Evolutionary conservation across 2,888 invertebrate species (phyloP).

Genomic region (Lacanobia wlatinum): DNA sequence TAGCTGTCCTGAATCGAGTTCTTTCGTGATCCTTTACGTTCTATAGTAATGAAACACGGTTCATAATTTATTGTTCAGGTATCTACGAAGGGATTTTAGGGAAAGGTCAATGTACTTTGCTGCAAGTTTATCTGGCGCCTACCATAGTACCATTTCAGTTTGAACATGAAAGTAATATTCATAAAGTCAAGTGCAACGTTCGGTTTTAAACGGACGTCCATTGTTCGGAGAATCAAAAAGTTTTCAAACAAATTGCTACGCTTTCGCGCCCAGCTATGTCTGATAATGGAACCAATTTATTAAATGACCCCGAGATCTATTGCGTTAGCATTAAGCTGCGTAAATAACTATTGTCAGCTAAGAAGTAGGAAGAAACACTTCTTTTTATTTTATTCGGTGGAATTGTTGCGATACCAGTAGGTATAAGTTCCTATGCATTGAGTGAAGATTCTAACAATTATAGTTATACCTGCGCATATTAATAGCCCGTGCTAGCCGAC

Average conservation of each 20-base stretch:
- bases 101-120: no score
- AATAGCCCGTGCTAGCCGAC: no score
- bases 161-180: conserved; percentile 5
- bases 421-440: not conserved
- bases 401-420: not conserved
- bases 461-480: no score
- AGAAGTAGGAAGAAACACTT: not conserved
- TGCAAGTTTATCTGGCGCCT: no score
- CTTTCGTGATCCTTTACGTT: no score
- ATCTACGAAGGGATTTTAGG: no score
- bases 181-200: conserved; percentile 23
- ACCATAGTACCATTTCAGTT: conserved; percentile 5
- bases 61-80: no score
- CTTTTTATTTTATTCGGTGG: not conserved
- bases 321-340: conserved; percentile 48
- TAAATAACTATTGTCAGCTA: conserved; percentile 40
- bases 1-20: no score
- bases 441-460: not conserved
- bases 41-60: no score
- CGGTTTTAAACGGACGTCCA: conserved; percentile 29
- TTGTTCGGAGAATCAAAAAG: conserved; percentile 71
- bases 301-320: conserved; percentile 66
- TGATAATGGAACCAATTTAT: conserved; percentile 74
- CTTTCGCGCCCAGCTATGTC: conserved; percentile 68
- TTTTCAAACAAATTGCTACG: conserved; percentile 71